These are phyloP conservation scores for Amniataba percoides DNA, from an alignment of 2,797 vertebrate genomes.

Conservation along the genomic window DNA sequence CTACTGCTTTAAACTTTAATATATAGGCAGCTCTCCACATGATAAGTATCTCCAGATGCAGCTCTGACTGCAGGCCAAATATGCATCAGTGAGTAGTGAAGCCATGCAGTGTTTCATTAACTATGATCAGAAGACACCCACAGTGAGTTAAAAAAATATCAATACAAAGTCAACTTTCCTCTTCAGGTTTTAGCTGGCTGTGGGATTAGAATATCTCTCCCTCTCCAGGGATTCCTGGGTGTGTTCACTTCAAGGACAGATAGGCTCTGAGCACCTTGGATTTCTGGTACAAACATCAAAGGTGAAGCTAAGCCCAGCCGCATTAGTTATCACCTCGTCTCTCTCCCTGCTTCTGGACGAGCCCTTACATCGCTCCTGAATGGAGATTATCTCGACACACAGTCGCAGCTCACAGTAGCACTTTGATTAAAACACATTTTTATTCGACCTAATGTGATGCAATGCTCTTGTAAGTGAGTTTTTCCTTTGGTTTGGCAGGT, in stretches of 20 bases:
- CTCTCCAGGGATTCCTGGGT: constrained; percentile 66
- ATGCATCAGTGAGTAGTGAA: constrained; percentile 46
- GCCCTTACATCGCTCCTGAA: constrained; percentile 60
- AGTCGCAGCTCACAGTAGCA: constrained; percentile 38
- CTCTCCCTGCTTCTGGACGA: constrained; percentile 37
- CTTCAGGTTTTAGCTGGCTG: constrained; percentile 43
- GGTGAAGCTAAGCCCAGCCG: constrained; percentile 71
- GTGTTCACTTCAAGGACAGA: constrained; percentile 80
- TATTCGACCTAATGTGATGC: constrained; percentile 60
- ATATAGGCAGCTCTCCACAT: constrained; percentile 25
- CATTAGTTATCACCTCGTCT: constrained; percentile 70
- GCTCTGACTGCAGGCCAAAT: constrained; percentile 51
- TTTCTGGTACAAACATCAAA: constrained; percentile 82
- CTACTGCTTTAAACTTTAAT: constrained; percentile 35
- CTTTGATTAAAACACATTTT: constrained; percentile 59
- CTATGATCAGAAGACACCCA: constrained; percentile 54
- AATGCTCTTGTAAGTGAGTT: constrained; percentile 40
- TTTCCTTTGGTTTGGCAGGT: constrained; percentile 30
- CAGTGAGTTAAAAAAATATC: constrained; percentile 43
- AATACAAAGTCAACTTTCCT: constrained; percentile 55
- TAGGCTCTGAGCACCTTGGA: constrained; percentile 73
- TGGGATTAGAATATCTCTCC: constrained; percentile 72
- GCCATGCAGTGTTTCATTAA: constrained; percentile 64
- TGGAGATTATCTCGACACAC: constrained; percentile 65
- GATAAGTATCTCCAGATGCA: constrained; percentile 45